Evolutionary conservation across 2,113 vertebrate species (phyloP).

Genomic region (Orycteropus afer): DNA sequence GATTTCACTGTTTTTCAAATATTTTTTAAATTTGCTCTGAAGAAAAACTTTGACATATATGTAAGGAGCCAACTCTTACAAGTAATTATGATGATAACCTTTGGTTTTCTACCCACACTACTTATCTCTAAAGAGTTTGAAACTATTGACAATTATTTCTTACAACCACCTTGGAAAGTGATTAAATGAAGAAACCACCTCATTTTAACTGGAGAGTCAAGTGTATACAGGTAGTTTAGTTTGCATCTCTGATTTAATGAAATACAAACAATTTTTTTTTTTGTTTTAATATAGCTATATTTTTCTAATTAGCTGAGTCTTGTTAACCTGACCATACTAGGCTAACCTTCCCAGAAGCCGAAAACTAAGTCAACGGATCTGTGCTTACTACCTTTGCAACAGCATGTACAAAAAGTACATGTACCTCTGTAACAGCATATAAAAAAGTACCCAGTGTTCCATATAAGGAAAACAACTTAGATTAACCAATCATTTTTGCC

Average conservation of each 20-base stretch:
- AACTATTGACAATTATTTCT: background rate
- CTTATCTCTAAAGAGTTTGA: background rate
- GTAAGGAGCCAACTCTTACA: background rate
- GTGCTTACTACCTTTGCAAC: too few relatives aligned
- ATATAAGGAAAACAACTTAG: too few relatives aligned
- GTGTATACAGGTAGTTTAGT: background rate
- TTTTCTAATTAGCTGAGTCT: too few relatives aligned
- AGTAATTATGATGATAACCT: background rate
- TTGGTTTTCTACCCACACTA: background rate
- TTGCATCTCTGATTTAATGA: background rate
- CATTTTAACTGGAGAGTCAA: too few relatives aligned
- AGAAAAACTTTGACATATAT: background rate
- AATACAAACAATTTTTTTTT: background rate
- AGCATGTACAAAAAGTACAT: too few relatives aligned
- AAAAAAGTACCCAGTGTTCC: too few relatives aligned
- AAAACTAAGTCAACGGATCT: too few relatives aligned
- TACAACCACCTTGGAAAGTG: too few relatives aligned
- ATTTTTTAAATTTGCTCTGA: background rate
- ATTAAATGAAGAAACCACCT: background rate
- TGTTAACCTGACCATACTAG: too few relatives aligned
- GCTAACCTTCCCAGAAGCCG: too few relatives aligned
- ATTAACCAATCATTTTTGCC: too few relatives aligned
- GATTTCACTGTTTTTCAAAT: constrained; percentile 1
- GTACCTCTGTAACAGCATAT: too few relatives aligned
- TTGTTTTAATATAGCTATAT: background rate